Conservation (phyloP, 2,113 vertebrate genomes). For the Bubo blakistoni region DNA sequence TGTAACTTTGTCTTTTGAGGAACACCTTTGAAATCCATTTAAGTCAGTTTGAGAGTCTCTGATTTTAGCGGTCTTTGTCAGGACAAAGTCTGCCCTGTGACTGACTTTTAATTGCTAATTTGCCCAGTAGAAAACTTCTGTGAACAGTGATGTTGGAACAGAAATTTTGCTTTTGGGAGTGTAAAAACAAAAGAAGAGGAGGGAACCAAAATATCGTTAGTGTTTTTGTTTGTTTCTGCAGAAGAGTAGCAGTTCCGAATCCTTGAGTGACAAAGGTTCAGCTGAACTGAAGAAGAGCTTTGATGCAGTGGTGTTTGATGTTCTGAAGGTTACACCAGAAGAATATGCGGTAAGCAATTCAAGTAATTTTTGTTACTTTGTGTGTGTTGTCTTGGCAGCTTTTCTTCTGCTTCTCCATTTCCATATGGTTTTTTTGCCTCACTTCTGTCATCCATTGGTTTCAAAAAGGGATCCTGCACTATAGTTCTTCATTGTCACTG, state of each 20-base stretch:
- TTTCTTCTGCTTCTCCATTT: background rate
- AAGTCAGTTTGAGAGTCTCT: background rate
- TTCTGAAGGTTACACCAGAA: conserved; percentile 96
- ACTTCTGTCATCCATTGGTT: background rate
- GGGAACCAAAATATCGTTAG: background rate
- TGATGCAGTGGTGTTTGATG: conserved; percentile 96
- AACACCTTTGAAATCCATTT: background rate
- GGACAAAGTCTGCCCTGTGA: background rate
- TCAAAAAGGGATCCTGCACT: background rate
- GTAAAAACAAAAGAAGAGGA: background rate
- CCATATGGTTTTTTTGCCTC: background rate
- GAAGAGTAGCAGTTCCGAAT: conserved; percentile 98
- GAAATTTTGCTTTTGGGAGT: background rate
- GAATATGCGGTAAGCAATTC: conserved; percentile 92
- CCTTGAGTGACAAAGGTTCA: conserved; percentile 92
- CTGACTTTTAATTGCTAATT: background rate
- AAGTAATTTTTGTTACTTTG: background rate
- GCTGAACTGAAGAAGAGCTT: conserved; percentile 97
- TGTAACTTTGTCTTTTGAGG: background rate
- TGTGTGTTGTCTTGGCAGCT: background rate
- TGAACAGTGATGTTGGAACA: background rate
- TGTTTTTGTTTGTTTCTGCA: conserved; percentile 66
- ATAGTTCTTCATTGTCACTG: background rate
- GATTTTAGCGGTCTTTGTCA: background rate
- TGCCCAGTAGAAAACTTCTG: background rate